phyloP scores from a whole-genome alignment of 2,113 vertebrate species.

The Chaenocephalus aceratus region DNA sequence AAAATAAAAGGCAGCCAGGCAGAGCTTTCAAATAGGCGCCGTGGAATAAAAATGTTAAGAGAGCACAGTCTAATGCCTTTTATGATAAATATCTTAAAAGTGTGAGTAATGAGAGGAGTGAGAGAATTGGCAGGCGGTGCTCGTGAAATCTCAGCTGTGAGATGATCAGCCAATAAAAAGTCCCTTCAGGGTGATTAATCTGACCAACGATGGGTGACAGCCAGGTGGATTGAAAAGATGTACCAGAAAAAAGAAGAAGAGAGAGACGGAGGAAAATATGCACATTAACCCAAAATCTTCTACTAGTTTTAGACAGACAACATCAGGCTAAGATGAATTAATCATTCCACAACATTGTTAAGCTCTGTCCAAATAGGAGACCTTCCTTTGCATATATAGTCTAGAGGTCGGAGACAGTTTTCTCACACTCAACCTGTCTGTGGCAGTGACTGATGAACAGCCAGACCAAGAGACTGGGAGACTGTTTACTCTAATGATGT shows the following conservation, averaged over 20 bases:
- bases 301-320: background rate
- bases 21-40: slow-evolving; percentile 71
- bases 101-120: slow-evolving; percentile 71
- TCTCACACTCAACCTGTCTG: slow-evolving; percentile 13
- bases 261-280: background rate
- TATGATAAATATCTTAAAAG: slow-evolving; percentile 80
- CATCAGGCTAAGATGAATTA: slow-evolving; percentile 1
- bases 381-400: slow-evolving; percentile 17
- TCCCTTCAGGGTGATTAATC: slow-evolving; percentile 75
- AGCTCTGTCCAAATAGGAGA: slow-evolving; percentile 6
- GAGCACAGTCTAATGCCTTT: slow-evolving; percentile 78
- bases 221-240: slow-evolving; percentile 47
- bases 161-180: slow-evolving; percentile 76
- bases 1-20: slow-evolving; percentile 81
- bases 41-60: slow-evolving; percentile 48
- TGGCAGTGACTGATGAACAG: slow-evolving; percentile 38
- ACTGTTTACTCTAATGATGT: background rate
- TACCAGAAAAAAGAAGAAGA: slow-evolving; percentile 1
- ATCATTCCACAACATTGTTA: slow-evolving; percentile 7
- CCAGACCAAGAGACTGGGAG: background rate
- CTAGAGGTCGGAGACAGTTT: background rate
- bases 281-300: slow-evolving; percentile 8
- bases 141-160: slow-evolving; percentile 69
- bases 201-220: slow-evolving; percentile 61
- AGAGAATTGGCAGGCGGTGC: slow-evolving; percentile 47